These are phyloP conservation scores for Meghimatium bilineatum DNA, from an alignment of 2,888 invertebrate genomes.

Conservation along the genomic window DNA sequence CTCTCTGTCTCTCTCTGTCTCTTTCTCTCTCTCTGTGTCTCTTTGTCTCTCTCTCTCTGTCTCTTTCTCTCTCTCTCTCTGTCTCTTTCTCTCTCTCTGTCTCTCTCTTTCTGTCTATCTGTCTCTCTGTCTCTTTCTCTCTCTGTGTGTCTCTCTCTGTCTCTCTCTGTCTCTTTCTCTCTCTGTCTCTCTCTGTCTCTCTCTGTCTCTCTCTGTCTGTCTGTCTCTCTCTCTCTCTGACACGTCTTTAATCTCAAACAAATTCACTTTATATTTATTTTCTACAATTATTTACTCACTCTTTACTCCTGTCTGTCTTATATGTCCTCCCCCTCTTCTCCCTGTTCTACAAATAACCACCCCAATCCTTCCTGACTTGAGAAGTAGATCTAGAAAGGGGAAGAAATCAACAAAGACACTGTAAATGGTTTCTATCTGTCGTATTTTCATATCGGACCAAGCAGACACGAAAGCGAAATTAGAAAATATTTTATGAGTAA, in stretches of 20 bases:
- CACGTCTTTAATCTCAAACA: not conserved
- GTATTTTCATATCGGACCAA: not conserved
- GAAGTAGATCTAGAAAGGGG: not conserved
- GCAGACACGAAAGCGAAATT: not conserved
- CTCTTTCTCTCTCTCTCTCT: not conserved
- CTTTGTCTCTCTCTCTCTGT: no score
- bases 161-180: not conserved
- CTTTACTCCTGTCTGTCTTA: not conserved
- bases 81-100: constrained; percentile 13
- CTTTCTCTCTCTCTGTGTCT: no score
- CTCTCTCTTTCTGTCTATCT: no score
- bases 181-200: constrained; percentile 17
- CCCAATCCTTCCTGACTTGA: not conserved
- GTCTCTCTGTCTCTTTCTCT: constrained; percentile 15
- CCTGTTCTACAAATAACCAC: not conserved
- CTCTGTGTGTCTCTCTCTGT: not conserved
- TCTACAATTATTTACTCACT: no score
- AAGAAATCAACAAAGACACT: not conserved
- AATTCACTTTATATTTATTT: not conserved
- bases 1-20: constrained; percentile 4
- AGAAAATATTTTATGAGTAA: not conserved
- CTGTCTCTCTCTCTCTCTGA: not conserved
- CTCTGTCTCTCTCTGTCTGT: constrained; percentile 20
- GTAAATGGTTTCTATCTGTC: not conserved
- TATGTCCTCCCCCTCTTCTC: not conserved